phyloP scores from a whole-genome alignment of 2,888 invertebrate genomes.

The Ormia ochracea region DNA sequence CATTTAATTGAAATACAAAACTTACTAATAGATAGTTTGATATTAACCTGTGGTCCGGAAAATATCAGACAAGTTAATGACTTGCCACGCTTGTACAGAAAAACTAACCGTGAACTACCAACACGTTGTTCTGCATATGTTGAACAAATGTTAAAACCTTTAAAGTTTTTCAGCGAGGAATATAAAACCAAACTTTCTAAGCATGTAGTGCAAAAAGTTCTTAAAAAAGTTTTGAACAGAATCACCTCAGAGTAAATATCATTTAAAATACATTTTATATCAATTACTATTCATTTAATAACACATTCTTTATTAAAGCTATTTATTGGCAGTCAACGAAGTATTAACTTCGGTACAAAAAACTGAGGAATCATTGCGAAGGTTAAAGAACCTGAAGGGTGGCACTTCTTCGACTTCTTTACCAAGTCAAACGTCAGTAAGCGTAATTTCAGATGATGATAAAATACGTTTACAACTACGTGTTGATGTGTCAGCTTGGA shows the following conservation, averaged over 20 bases:
- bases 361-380: constrained; percentile 94
- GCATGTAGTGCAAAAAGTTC: constrained; percentile 68
- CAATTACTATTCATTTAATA: not conserved
- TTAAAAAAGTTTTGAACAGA: constrained; percentile 75
- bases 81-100: constrained; percentile 93
- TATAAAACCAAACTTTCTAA: constrained; percentile 72
- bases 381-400: constrained; percentile 90
- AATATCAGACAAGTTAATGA: constrained; percentile 91
- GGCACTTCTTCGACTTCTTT: constrained; percentile 70
- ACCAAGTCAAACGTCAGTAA: constrained; percentile 61
- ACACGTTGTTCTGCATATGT: constrained; percentile 88
- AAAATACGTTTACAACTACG: constrained; percentile 94
- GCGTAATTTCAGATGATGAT: constrained; percentile 89
- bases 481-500: constrained; percentile 89
- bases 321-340: constrained; percentile 87
- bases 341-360: constrained; percentile 95
- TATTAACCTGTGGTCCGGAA: constrained; percentile 82
- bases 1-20: constrained; percentile 75
- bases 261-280: constrained; percentile 18
- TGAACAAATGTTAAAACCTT: constrained; percentile 81
- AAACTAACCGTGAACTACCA: constrained; percentile 93
- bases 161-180: constrained; percentile 77
- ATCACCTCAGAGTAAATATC: constrained; percentile 80
- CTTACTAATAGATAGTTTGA: constrained; percentile 88
- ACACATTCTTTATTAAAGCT: constrained; percentile 76